These are phyloP conservation scores for Telenomus remus DNA, from an alignment of 1,140 invertebrate genomes.

Conservation along the genomic window DNA sequence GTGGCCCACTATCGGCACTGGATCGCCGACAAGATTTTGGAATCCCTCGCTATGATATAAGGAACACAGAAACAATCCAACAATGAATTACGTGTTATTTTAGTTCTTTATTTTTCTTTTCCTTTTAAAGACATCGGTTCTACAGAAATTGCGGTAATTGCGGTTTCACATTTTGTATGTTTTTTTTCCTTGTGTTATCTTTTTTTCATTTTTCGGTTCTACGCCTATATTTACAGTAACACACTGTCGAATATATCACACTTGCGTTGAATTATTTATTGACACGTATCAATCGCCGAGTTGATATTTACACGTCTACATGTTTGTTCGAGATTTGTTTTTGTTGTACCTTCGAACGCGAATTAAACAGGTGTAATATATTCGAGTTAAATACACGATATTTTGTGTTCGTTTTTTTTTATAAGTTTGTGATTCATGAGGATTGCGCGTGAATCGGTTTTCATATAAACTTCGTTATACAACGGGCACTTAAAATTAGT, in stretches of 20 bases:
- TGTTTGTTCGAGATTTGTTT: too few relatives aligned
- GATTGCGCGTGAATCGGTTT: too few relatives aligned
- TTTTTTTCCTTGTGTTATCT: too few relatives aligned
- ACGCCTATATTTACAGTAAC: constrained; percentile 60
- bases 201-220: too few relatives aligned
- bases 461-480: too few relatives aligned
- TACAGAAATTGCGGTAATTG: constrained; percentile 71
- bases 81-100: constrained; percentile 46
- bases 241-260: constrained; percentile 61
- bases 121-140: constrained; percentile 69
- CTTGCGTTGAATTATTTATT: constrained; percentile 51
- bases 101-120: constrained; percentile 69
- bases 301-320: too few relatives aligned
- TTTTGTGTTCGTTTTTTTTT: constrained; percentile 31
- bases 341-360: background rate
- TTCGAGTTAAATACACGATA: constrained; percentile 37
- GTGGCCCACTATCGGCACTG: constrained; percentile 79
- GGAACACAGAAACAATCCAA: constrained; percentile 8
- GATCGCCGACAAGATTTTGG: constrained; percentile 78
- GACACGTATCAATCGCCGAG: constrained; percentile 14
- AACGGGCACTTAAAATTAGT: too few relatives aligned
- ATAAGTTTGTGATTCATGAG: constrained; percentile 14
- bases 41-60: constrained; percentile 67
- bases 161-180: constrained; percentile 61
- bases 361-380: constrained; percentile 51